Evolutionary conservation across 2,113 vertebrate genomes (phyloP).

Genomic region (Channa maculata): DNA sequence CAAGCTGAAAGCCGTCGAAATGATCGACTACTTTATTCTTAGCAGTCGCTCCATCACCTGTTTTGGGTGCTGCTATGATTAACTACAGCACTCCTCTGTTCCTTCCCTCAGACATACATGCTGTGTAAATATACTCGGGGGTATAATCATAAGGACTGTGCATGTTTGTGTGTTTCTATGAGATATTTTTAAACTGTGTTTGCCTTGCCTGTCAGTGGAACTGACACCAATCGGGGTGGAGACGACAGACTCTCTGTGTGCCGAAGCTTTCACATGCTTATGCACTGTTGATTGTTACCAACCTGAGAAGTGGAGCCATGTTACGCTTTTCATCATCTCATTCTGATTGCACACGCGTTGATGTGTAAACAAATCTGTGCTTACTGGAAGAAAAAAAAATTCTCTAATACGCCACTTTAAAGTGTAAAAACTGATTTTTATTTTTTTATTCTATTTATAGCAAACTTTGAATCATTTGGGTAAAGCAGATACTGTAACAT

Average conservation of each 20-base stretch:
- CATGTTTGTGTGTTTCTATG: constrained; percentile 29
- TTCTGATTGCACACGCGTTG: background rate
- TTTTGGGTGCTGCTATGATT: constrained; percentile 4
- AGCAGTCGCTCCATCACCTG: background rate
- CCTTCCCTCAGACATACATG: constrained; percentile 1
- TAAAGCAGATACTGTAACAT: background rate
- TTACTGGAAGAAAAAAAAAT: background rate
- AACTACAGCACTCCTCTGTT: background rate
- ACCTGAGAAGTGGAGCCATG: constrained; percentile 23
- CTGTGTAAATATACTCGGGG: constrained; percentile 41
- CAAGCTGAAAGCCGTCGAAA: no score
- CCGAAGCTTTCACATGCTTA: constrained; percentile 45
- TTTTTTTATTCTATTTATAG: background rate
- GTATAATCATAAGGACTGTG: constrained; percentile 23
- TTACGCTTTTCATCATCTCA: constrained; percentile 40
- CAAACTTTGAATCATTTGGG: constrained; percentile 23
- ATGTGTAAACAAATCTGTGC: background rate
- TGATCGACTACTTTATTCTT: background rate
- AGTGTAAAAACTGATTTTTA: no score
- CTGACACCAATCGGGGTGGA: constrained; percentile 68
- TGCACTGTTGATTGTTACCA: constrained; percentile 32
- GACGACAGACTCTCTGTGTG: constrained; percentile 49
- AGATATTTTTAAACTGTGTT: constrained; percentile 69
- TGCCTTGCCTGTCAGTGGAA: constrained; percentile 61
- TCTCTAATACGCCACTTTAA: no score